phyloP scores from a whole-genome alignment of 1,140 invertebrate species.

The Lepidurus couesii region DNA sequence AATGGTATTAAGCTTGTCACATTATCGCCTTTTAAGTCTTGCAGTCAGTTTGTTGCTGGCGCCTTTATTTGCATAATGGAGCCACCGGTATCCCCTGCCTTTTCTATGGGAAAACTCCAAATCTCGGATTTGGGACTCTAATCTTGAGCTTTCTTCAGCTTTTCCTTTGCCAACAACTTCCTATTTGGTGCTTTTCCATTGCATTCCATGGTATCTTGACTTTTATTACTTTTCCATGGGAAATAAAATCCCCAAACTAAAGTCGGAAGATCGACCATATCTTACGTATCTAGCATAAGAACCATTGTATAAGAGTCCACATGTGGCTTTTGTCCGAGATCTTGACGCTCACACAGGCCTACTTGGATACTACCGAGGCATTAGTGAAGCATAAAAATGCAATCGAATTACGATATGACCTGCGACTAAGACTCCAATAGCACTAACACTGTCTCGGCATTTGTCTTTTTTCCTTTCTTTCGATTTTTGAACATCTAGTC shows the following conservation, averaged over 20 bases:
- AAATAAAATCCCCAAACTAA: not conserved
- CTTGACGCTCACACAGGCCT: too few relatives aligned
- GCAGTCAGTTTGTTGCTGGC: not conserved
- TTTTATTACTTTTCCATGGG: not conserved
- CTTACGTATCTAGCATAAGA: too few relatives aligned
- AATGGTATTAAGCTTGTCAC: constrained; percentile 22
- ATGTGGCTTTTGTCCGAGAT: too few relatives aligned
- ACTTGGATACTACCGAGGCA: too few relatives aligned
- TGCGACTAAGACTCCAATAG: too few relatives aligned
- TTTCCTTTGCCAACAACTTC: not conserved
- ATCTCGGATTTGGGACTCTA: not conserved
- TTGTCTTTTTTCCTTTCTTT: too few relatives aligned
- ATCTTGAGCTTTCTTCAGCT: constrained; percentile 4
- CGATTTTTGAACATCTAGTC: too few relatives aligned
- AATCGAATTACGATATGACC: too few relatives aligned
- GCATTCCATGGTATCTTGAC: not conserved
- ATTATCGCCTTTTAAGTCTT: constrained; percentile 9
- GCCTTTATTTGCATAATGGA: constrained; percentile 4
- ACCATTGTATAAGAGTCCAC: too few relatives aligned
- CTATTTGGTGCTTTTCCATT: not conserved
- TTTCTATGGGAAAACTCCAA: not conserved
- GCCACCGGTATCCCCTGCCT: not conserved
- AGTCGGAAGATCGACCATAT: not conserved
- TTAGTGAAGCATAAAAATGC: too few relatives aligned
- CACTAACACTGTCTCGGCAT: too few relatives aligned